These are phyloP conservation scores for Probosciger aterrimus DNA, from an alignment of 2,113 vertebrate species.

Conservation along the genomic window DNA sequence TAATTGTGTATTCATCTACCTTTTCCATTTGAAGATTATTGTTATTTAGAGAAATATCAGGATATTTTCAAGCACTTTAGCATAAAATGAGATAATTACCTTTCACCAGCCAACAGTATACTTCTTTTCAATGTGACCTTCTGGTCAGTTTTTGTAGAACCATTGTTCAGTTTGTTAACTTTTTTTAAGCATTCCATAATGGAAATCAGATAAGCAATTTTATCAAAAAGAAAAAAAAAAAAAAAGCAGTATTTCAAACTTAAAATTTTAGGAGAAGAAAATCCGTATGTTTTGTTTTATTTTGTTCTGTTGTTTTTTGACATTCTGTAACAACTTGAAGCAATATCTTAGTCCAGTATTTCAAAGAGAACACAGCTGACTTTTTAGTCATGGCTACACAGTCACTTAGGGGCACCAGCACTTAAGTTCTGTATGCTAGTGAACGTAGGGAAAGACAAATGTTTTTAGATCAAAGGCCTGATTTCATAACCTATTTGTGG, in stretches of 20 bases:
- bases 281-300: not conserved
- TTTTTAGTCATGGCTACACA: not conserved
- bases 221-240: not conserved
- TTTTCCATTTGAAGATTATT: not conserved
- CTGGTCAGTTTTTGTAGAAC: not conserved
- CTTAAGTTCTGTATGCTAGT: not conserved
- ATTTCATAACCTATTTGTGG: not conserved
- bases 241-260: not conserved
- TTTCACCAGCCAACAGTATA: not conserved
- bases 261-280: not conserved
- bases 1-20: not conserved
- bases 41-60: not conserved
- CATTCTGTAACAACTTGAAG: not conserved
- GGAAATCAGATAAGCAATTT: not conserved
- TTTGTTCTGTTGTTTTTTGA: not conserved
- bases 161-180: not conserved
- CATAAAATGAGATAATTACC: not conserved
- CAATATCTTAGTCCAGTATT: not conserved
- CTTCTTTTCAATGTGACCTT: not conserved
- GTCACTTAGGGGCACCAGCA: not conserved
- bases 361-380: not conserved
- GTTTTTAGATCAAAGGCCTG: not conserved
- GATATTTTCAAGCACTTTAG: not conserved
- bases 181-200: not conserved
- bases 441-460: not conserved